Conservation (phyloP, 2,888 invertebrate species). For the Furcula furcula region DNA sequence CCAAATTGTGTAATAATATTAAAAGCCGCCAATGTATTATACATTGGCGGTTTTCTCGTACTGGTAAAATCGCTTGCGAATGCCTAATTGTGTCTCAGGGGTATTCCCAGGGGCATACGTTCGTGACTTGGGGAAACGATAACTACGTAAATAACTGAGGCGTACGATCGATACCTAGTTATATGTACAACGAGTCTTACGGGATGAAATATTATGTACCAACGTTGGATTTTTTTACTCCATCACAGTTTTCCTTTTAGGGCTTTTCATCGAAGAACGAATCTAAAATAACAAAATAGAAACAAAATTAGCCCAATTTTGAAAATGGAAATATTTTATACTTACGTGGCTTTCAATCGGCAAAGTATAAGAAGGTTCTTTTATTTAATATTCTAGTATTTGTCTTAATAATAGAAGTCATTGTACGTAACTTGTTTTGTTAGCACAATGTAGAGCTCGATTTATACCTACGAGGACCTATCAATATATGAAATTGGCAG, state of each 20-base stretch:
- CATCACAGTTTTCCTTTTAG: too few relatives aligned
- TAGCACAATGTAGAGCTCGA: neutral
- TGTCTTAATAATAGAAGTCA: too few relatives aligned
- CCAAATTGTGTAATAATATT: conserved; percentile 29
- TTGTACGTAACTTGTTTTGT: too few relatives aligned
- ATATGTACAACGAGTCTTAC: conserved; percentile 21
- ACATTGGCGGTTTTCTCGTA: conserved; percentile 31
- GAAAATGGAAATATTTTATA: too few relatives aligned
- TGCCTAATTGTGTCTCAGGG: conserved; percentile 37
- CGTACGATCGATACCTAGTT: conserved; percentile 23
- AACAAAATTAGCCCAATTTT: too few relatives aligned
- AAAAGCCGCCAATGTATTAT: conserved; percentile 30
- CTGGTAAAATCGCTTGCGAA: conserved; percentile 41
- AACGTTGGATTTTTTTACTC: too few relatives aligned
- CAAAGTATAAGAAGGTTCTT: too few relatives aligned
- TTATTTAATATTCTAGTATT: too few relatives aligned
- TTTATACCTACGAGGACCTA: neutral
- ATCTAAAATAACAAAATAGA: too few relatives aligned
- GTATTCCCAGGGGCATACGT: conserved; percentile 29
- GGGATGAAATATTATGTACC: conserved; percentile 12
- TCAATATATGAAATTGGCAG: neutral
- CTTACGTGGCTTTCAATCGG: too few relatives aligned
- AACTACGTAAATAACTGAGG: conserved; percentile 26
- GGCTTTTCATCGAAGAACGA: too few relatives aligned
- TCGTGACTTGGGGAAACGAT: conserved; percentile 28